phyloP scores from a whole-genome alignment of 92 coral and sea anemone species.

The Bergia puertoricense region DNA sequence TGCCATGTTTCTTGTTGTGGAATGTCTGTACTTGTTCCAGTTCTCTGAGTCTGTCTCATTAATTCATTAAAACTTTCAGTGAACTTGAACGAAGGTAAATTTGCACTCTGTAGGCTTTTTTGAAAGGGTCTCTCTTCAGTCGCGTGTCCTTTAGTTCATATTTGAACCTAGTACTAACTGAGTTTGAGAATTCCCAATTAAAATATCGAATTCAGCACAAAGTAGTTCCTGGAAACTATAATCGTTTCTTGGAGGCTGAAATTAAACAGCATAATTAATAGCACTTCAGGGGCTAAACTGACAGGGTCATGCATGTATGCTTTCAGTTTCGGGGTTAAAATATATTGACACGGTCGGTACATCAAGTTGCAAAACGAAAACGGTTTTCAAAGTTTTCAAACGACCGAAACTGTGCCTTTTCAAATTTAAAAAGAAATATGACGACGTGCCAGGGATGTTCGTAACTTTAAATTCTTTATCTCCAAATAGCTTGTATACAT shows the following conservation, averaged over 20 bases:
- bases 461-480: too few species aligned
- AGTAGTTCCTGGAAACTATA: neutral
- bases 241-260: conserved; percentile 7
- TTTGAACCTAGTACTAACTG: too few species aligned
- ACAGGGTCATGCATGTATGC: neutral
- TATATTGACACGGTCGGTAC: neutral
- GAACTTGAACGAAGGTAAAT: neutral
- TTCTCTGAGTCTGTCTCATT: neutral
- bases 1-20: neutral
- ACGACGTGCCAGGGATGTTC: too few species aligned
- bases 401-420: neutral
- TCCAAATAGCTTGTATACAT: too few species aligned
- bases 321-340: neutral
- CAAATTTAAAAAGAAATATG: neutral
- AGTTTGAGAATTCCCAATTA: neutral
- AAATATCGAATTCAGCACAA: neutral
- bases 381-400: neutral
- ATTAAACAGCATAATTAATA: neutral
- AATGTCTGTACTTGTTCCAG: neutral
- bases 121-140: neutral
- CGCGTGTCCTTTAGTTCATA: neutral
- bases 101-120: neutral
- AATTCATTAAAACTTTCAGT: neutral
- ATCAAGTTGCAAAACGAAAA: neutral
- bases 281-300: neutral